Conservation (phyloP, 2,797 vertebrate genomes). For the Limnodromus scolopaceus region DNA sequence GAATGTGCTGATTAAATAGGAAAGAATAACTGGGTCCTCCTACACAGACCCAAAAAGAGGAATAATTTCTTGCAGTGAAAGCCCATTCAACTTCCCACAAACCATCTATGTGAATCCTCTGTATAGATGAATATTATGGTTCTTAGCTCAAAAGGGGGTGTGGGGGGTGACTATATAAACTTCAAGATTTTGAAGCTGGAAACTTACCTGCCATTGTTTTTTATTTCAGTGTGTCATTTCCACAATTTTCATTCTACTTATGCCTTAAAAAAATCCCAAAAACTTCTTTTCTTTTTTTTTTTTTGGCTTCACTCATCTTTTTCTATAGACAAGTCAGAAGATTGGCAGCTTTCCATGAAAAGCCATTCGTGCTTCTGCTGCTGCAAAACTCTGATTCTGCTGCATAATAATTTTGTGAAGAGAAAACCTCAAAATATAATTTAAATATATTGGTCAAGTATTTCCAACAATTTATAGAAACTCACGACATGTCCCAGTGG, state of each 20-base stretch:
- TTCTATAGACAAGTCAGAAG: neutral
- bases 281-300: neutral
- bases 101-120: neutral
- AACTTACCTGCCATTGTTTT: neutral
- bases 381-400: neutral
- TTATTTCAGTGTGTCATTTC: neutral
- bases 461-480: neutral
- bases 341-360: constrained; percentile 12
- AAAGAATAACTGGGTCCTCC: constrained; percentile 5
- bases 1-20: constrained; percentile 34
- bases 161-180: neutral
- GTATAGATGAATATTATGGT: neutral
- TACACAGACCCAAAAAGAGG: neutral
- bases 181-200: neutral
- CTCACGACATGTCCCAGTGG: neutral
- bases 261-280: neutral
- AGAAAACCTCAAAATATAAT: neutral
- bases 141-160: neutral
- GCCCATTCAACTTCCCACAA: constrained; percentile 4
- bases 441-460: neutral
- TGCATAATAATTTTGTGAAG: neutral
- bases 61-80: neutral
- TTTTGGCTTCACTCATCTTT: constrained; percentile 17
- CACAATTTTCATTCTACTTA: neutral
- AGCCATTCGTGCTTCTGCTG: neutral